Evolutionary conservation across 2,797 vertebrate species (phyloP).

Genomic region (Intellagama lesueurii): DNA sequence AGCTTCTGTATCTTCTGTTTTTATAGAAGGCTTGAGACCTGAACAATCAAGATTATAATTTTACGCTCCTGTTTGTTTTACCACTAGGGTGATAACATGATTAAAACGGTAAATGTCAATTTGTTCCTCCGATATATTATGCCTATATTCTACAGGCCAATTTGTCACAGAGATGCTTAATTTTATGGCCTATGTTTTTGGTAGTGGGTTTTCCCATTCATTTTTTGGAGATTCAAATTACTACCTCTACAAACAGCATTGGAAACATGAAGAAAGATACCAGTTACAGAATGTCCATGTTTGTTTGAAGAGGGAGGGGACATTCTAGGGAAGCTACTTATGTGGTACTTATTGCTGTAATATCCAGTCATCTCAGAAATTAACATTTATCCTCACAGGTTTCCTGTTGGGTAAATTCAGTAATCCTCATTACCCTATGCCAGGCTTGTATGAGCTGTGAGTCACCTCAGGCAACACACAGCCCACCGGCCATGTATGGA

Average conservation of each 20-base stretch:
- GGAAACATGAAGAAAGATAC: slow-evolving; percentile 30
- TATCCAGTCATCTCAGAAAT: slow-evolving; percentile 31
- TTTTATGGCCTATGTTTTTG: slow-evolving; percentile 37
- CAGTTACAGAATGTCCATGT: not conserved
- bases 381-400: slow-evolving; percentile 36
- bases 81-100: slow-evolving; percentile 27
- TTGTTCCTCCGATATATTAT: slow-evolving; percentile 55
- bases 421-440: slow-evolving; percentile 22
- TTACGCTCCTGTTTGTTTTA: slow-evolving; percentile 63
- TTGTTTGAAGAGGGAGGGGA: not conserved
- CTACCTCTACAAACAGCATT: slow-evolving; percentile 14
- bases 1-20: slow-evolving; percentile 55
- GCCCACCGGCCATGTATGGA: not conserved
- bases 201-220: not conserved
- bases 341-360: slow-evolving; percentile 11
- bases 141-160: not conserved
- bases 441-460: not conserved
- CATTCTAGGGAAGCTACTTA: slow-evolving; percentile 1
- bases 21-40: slow-evolving; percentile 57
- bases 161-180: slow-evolving; percentile 28
- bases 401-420: slow-evolving; percentile 12
- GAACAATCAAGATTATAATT: slow-evolving; percentile 55
- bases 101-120: slow-evolving; percentile 59
- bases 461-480: not conserved
- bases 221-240: slow-evolving; percentile 34